phyloP scores from a whole-genome alignment of 2,113 vertebrate species.

The Maccullochella peelii region DNA sequence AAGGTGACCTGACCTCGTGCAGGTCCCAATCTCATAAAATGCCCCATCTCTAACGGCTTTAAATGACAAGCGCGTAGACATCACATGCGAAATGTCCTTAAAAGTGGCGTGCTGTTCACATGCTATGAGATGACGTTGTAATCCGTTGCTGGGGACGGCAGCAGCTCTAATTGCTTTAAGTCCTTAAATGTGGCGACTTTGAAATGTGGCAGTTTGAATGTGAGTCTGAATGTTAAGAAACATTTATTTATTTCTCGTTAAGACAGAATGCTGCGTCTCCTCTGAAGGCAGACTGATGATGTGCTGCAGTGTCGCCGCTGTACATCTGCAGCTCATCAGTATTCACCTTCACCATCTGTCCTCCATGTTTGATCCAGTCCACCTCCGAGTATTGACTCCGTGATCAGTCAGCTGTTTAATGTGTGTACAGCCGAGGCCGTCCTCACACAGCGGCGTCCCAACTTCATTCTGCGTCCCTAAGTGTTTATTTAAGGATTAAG shows the following conservation, averaged over 20 bases:
- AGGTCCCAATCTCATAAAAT: too few species aligned
- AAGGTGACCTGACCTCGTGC: too few species aligned
- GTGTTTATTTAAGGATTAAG: slow-evolving; percentile 61
- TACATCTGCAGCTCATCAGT: slow-evolving; percentile 51
- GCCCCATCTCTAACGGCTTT: too few species aligned
- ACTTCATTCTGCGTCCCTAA: slow-evolving; percentile 38
- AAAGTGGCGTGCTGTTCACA: too few species aligned
- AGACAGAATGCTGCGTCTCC: not conserved
- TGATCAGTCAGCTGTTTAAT: slow-evolving; percentile 54
- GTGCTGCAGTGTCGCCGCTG: slow-evolving; percentile 17
- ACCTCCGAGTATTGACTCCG: slow-evolving; percentile 44
- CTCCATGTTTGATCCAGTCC: slow-evolving; percentile 58
- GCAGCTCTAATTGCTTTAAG: not conserved
- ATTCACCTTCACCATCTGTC: slow-evolving; percentile 48
- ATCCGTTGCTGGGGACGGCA: not conserved
- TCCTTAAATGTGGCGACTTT: not conserved
- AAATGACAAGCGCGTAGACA: too few species aligned
- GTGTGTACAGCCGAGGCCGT: slow-evolving; percentile 14
- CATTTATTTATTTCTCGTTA: not conserved
- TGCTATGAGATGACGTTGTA: too few species aligned
- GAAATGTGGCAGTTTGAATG: too few species aligned
- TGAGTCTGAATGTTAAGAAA: not conserved
- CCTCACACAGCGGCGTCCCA: not conserved
- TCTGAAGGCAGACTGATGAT: slow-evolving; percentile 3
- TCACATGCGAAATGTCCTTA: too few species aligned